Base-by-base conservation (phyloP, 2,113 vertebrate species). In the Anarrhichthys ocellatus region DNA sequence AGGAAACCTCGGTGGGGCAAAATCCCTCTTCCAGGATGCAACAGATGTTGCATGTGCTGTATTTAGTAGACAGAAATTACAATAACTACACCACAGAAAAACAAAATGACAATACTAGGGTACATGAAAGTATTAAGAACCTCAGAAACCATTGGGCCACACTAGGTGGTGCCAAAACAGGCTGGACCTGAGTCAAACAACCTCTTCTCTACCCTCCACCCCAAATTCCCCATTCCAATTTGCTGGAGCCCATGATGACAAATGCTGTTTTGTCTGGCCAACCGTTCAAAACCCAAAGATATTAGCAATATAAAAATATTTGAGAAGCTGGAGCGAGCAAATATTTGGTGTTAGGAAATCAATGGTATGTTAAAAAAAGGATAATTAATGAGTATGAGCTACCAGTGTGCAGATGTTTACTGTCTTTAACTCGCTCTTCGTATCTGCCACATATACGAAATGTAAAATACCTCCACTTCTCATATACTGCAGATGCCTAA, bases 381-480 rank as follows among this genome's bases (percentile, higher is more conserved):
- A 61, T 62, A 44, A 68, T 27, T 44, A 66, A 66, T 44, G 14
- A 44, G 1, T n/a, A 42, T 13, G 24, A 22, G 2, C 20, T 24
- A 63, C 34, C 40, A 22, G 13, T 24, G 15, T 2, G 2, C 24
- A 34, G n/a, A 40, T 63, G 34, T 44, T 34, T 36, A 50, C 27
- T 5, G 1, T 32, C 9, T 68, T 68, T 17, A 27, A 73, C 22
- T 69, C 2, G 2, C 59, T 46, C 18, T 40, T 17, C 59, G 1
- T 34, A 59, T 5, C 17, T 1, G 24, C 8, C 6, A 20, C 42
- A 36, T 24, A 38, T 24, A 40, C 7, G 17, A 17, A 13, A 75
- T 29, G 48, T 32, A 61, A 78, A 84, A 78, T 85, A 32, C 85
- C 89, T 82, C 56, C 50, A 48, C 79, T 81, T 24, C 18, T 83